Base-by-base conservation (phyloP, 2,888 invertebrate genomes). In the Taphrorychus bicolor region DNA sequence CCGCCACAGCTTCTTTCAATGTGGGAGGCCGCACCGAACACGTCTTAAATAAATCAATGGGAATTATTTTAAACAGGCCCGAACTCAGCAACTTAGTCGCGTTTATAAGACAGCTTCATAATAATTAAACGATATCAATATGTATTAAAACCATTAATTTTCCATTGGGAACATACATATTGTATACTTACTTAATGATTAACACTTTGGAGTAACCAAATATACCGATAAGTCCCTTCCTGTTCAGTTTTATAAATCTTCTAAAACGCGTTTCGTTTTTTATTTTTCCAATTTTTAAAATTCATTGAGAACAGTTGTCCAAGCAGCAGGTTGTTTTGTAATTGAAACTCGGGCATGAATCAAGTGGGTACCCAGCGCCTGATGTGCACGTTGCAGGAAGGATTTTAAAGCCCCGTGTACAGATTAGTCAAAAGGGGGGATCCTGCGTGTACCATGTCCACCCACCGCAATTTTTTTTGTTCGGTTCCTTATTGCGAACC, bases 1-100 rank as follows among this genome's bases (percentile, higher is more conserved):
- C 70, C 70, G 70, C 70, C 70, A 70, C 67, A 67, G 70, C 70
- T 70, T 70, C 70, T 67, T 51, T 66, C 69, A 64, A 69, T 64
- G 69, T 69, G 69, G 69, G 69, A 69, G 69, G 69, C 64, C 69
- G 60, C 4, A 9, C 51, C 51, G 64, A 64, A 64, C 69, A 69
- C 64, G 52, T 69, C 69, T 56, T 64, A 64, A 60, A 69, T 69
- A 69, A 69, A 69, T 69, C 64, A 69, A 49, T 53, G 53, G 49
- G 52, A 59, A 56, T 59, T 53, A 48, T 56, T 67, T 59, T 40
- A 24, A 17, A 9, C 66, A 66, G 66, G 58, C 9, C 3, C 19
- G 66, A 51, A 52, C 23, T 60, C n/a, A 5, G n/a, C n/a, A n/a
- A n/a, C n/a, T n/a, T n/a, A n/a, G n/a, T n/a, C n/a, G n/a, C n/a